Conservation (phyloP, 2,888 invertebrate genomes). For the Dryocosmus kuriphilus region DNA sequence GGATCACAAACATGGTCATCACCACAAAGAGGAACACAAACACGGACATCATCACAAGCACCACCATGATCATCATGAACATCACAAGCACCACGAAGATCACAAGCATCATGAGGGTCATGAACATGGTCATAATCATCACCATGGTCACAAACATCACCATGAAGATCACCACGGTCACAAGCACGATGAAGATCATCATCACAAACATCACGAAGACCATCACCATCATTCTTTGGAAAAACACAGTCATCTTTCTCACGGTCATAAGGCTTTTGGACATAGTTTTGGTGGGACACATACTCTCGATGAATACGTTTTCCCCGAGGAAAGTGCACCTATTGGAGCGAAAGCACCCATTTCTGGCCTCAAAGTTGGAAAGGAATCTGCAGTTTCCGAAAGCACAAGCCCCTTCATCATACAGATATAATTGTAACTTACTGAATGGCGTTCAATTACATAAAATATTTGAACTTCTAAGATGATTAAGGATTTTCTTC, state of each 20-base stretch:
- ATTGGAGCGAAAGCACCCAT: constrained; percentile 46
- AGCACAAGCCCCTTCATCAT: constrained; percentile 46
- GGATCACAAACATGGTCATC: constrained; percentile 64
- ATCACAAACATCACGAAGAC: constrained; percentile 59
- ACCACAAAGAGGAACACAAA: constrained; percentile 51
- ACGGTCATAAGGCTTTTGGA: not conserved
- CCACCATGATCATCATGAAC: constrained; percentile 56
- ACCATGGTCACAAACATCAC: constrained; percentile 64
- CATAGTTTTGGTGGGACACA: constrained; percentile 55
- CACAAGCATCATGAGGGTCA: constrained; percentile 45
- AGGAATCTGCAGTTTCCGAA: constrained; percentile 47
- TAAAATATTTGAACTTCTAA: not conserved
- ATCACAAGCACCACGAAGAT: constrained; percentile 54
- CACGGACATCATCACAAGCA: constrained; percentile 62
- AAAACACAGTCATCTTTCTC: constrained; percentile 58
- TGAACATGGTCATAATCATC: constrained; percentile 59
- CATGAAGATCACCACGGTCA: constrained; percentile 64
- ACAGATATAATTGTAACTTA: constrained; percentile 39
- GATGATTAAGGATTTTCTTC: not conserved
- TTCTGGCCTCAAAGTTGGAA: constrained; percentile 52
- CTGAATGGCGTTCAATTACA: not conserved
- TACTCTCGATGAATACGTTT: constrained; percentile 66
- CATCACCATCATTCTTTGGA: constrained; percentile 63
- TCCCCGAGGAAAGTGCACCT: constrained; percentile 61
- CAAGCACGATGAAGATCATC: constrained; percentile 65